Conservation (phyloP, 2,797 vertebrate species). For the Intellagama lesueurii region DNA sequence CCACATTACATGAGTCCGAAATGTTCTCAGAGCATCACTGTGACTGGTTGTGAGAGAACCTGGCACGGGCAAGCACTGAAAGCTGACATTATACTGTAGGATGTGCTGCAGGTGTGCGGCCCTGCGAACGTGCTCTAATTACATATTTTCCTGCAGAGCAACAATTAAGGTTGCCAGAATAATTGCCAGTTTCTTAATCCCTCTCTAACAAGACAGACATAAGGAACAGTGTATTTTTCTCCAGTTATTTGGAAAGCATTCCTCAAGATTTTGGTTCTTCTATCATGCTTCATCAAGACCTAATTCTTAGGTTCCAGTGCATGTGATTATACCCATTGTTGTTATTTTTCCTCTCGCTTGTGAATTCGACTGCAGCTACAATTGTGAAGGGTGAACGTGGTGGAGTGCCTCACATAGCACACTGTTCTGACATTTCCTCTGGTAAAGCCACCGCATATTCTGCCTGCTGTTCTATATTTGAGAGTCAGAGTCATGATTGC, state of each 20-base stretch:
- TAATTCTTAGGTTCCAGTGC: conserved; percentile 77
- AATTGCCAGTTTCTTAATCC: conserved; percentile 94
- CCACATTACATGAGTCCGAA: conserved; percentile 94
- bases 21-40: conserved; percentile 94
- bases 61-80: conserved; percentile 90
- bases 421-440: conserved; percentile 70
- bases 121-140: conserved; percentile 93
- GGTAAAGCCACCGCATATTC: conserved; percentile 63
- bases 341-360: conserved; percentile 42
- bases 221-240: conserved; percentile 81
- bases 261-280: conserved; percentile 80
- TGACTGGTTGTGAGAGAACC: conserved; percentile 93
- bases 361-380: conserved; percentile 73
- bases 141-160: conserved; percentile 93
- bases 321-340: conserved; percentile 79
- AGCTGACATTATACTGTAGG: conserved; percentile 93
- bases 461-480: conserved; percentile 54
- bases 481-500: conserved; percentile 38
- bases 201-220: conserved; percentile 87
- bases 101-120: conserved; percentile 98
- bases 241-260: conserved; percentile 81
- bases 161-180: conserved; percentile 98
- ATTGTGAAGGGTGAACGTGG: conserved; percentile 62
- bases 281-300: conserved; percentile 72
- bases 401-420: conserved; percentile 67